phyloP scores from a whole-genome alignment of 2,797 vertebrate genomes.

The Artibeus lituratus region DNA sequence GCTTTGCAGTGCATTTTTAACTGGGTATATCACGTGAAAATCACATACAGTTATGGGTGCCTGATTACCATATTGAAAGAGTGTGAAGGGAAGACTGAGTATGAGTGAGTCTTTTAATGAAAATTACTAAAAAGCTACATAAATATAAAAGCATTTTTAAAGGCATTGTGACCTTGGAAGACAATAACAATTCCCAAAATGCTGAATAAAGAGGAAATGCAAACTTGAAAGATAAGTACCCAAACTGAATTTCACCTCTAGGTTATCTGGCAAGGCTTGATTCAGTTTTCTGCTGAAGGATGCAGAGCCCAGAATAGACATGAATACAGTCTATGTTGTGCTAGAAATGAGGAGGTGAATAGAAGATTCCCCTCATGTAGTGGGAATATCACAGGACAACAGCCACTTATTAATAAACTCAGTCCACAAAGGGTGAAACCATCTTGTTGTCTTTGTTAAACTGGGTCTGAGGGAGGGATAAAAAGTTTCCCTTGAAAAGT shows the following conservation, averaged over 20 bases:
- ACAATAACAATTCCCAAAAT: background rate
- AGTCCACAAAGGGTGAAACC: background rate
- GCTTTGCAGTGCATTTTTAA: background rate
- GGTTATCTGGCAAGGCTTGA: background rate
- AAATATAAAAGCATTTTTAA: background rate
- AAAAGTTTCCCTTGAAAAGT: background rate
- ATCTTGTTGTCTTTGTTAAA: constrained; percentile 12
- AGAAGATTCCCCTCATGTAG: background rate
- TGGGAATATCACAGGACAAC: background rate
- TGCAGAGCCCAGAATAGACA: background rate
- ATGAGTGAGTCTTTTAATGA: background rate
- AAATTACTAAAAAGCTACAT: background rate
- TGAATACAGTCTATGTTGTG: background rate
- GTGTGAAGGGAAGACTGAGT: background rate
- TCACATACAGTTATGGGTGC: background rate
- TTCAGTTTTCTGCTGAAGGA: background rate
- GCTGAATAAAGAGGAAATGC: background rate
- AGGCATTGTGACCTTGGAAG: background rate
- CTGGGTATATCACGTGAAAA: background rate
- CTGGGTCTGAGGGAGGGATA: background rate
- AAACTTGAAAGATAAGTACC: background rate
- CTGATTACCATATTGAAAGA: background rate
- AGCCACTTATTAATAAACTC: background rate
- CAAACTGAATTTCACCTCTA: background rate
- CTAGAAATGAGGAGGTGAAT: background rate